Percentiles rank a stretch among this genome's conserved stretches.
These are phyloP conservation scores for Picathartes gymnocephalus DNA, from an alignment of 2,113 vertebrate genomes.

Conservation along the genomic window DNA sequence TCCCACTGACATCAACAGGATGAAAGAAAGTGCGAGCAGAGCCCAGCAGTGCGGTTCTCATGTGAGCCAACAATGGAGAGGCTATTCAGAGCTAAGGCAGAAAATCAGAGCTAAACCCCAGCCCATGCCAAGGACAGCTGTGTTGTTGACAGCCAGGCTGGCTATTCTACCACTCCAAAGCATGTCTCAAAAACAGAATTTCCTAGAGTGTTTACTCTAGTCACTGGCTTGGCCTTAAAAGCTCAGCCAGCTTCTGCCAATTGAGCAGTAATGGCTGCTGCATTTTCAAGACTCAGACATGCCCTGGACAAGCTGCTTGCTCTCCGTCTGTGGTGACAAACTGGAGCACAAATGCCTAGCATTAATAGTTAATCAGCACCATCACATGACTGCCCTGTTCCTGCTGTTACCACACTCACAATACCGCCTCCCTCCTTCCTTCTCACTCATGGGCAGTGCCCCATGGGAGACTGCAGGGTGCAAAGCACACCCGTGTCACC, in stretches of 20 bases:
- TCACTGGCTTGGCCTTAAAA: not conserved
- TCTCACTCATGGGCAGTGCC: not conserved
- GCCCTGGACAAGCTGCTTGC: not conserved
- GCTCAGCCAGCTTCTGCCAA: not conserved
- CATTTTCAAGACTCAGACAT: not conserved
- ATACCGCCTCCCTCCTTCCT: not conserved
- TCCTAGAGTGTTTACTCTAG: constrained; percentile 20
- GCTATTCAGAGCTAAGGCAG: constrained; percentile 22
- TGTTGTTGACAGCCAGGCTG: constrained; percentile 26
- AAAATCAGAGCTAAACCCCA: constrained; percentile 39
- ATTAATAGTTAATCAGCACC: not conserved
- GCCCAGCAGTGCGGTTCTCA: not conserved
- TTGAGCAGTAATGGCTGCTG: not conserved
- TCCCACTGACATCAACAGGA: not conserved
- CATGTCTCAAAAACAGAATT: not conserved
- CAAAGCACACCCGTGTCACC: not conserved
- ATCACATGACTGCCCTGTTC: not conserved
- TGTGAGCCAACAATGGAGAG: constrained; percentile 24
- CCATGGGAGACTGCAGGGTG: not conserved
- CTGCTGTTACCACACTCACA: not conserved
- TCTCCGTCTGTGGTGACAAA: not conserved
- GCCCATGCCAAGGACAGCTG: constrained; percentile 35
- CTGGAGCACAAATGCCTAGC: rapidly evolving
- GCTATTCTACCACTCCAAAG: not conserved
- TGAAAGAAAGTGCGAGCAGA: not conserved